These are phyloP conservation scores for Falco naumanni DNA, from an alignment of 2,797 vertebrate species.

Conservation along the genomic window DNA sequence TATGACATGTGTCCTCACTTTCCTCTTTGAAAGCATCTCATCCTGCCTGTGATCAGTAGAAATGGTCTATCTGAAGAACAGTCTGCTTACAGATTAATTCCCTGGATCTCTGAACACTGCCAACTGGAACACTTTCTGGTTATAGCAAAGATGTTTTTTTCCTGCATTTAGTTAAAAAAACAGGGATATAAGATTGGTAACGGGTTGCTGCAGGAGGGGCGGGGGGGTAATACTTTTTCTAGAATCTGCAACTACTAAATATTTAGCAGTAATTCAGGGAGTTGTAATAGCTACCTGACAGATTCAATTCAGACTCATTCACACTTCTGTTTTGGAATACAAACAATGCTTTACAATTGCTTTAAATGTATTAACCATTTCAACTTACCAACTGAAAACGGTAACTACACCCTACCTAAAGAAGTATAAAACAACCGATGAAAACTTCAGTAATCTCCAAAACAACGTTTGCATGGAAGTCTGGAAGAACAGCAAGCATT, in stretches of 20 bases:
- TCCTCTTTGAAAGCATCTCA: neutral
- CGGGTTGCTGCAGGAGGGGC: no score
- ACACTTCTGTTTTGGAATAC: neutral
- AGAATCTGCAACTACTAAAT: neutral
- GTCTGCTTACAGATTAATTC: neutral
- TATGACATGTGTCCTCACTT: neutral
- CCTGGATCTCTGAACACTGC: neutral
- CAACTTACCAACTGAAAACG: neutral
- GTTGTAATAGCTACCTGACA: neutral
- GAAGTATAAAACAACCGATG: neutral
- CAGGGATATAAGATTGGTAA: neutral
- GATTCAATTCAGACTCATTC: neutral
- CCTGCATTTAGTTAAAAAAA: neutral
- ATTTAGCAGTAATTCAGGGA: neutral
- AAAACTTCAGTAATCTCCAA: neutral
- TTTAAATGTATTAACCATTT: neutral
- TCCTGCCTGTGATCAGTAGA: neutral
- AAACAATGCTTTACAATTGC: neutral
- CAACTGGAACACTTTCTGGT: neutral
- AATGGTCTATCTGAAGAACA: neutral
- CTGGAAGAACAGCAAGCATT: neutral
- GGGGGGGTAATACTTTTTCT: neutral
- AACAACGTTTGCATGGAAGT: neutral
- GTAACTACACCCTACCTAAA: neutral
- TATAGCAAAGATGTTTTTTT: neutral